Evolutionary conservation across 1,140 invertebrate species (phyloP).

Genomic region (Oreohelix idahoensis): DNA sequence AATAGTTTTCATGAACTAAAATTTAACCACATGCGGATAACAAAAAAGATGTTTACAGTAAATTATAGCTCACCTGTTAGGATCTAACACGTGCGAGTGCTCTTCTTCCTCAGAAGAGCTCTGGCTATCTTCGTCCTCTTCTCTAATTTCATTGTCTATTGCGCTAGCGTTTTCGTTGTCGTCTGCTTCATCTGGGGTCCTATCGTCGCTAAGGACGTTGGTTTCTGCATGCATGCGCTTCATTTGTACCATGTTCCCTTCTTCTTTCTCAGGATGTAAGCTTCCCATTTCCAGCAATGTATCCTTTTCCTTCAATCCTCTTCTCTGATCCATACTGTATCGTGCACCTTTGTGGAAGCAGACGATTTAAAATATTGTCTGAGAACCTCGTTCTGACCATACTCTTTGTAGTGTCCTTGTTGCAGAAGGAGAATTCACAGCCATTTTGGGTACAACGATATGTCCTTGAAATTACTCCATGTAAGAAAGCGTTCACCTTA

Average conservation of each 20-base stretch:
- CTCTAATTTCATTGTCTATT: not conserved
- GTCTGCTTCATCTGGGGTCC: not conserved
- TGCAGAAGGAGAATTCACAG: not conserved
- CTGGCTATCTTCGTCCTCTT: not conserved
- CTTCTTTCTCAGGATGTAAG: not conserved
- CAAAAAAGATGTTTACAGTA: not conserved
- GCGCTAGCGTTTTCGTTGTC: slow-evolving; percentile 9
- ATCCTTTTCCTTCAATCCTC: not conserved
- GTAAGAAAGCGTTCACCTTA: not conserved
- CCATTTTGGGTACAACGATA: not conserved
- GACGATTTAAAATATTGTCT: not conserved
- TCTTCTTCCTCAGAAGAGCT: not conserved
- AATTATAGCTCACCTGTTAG: slow-evolving; percentile 10
- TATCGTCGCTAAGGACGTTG: not conserved
- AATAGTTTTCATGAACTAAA: no score
- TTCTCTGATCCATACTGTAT: not conserved
- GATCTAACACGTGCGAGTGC: not conserved
- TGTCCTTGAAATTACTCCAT: not conserved
- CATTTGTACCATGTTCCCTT: not conserved
- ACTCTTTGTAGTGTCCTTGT: not conserved
- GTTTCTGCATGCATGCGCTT: not conserved
- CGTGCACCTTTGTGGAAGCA: no score
- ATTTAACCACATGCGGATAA: no score
- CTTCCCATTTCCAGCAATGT: not conserved
- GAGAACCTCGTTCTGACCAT: not conserved